Base-by-base conservation (phyloP, 2,888 invertebrate genomes). In the Drosophila lutescens region DNA sequence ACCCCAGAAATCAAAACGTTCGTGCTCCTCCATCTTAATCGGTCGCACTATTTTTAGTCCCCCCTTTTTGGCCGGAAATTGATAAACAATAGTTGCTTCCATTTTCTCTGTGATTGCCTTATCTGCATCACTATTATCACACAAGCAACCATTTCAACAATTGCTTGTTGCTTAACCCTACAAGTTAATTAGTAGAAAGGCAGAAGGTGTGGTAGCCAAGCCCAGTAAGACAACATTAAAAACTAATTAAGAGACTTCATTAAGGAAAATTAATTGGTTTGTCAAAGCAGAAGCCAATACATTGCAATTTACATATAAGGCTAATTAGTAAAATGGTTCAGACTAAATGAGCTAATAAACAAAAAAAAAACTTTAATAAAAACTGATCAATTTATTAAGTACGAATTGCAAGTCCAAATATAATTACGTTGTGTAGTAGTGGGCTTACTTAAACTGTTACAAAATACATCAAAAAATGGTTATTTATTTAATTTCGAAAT, bases 121-220 rank as follows among this genome's bases (percentile, higher is more conserved):
- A 83, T 80, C 80, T 70, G 70, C 58, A 41, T 49, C 60, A 72
- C 67, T 79, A 74, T 69, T 79, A 74, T 69, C 75, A 59, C 30
- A 8, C 15, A 15, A 51, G 59, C 66, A 71, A 71, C 63, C 59
- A 59, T 20, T 36, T 56, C 7, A 20, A 20, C 32, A 49, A 47
- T 34, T 26, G 6, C 8, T 49, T 47, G 47, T 61, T 62, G 34
- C 41, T n/a, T 41, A 47, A 62, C 62, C 47, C 60, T 2, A n/a
- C 34, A 61, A 60, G 5, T 34, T 34, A 41, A 61, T 62, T 41
- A 23, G 23, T 40, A 26, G 40, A 62, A 62, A 61, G 61, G 56
- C 32, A 49, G 20, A 41, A 34, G 41, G 62, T n/a, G 62, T 47
- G 47, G 46, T 26, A n/a, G 62, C 30, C 62, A 41, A 49, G 26